These are phyloP conservation scores for Acrocephalus scirpaceus DNA, from an alignment of 2,797 vertebrate genomes.

Conservation along the genomic window DNA sequence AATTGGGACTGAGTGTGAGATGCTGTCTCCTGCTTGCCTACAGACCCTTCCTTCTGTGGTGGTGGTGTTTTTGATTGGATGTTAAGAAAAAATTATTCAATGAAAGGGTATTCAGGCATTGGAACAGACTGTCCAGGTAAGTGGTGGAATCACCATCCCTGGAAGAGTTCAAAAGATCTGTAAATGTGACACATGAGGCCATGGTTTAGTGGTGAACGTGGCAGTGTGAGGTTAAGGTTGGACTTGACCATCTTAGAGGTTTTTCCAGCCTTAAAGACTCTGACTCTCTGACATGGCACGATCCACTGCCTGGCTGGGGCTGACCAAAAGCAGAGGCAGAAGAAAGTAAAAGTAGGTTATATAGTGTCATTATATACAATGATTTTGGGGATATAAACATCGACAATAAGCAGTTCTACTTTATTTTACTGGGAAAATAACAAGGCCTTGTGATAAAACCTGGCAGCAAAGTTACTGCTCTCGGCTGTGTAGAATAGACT, in stretches of 20 bases:
- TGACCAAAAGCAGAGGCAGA: neutral
- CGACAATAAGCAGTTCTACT: fast-evolving
- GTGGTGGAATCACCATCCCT: neutral
- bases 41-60: neutral
- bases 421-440: neutral
- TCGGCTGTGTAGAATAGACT: neutral
- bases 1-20: neutral
- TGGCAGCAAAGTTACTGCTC: neutral
- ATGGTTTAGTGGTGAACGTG: neutral
- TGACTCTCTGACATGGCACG: fast-evolving
- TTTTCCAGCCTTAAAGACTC: neutral
- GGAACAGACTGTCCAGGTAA: neutral
- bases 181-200: neutral
- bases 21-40: neutral
- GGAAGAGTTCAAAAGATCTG: neutral
- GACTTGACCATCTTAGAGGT: neutral
- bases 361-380: neutral
- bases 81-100: neutral
- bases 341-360: neutral
- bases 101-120: neutral
- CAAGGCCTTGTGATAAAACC: neutral
- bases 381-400: neutral
- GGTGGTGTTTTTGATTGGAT: neutral
- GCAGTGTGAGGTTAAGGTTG: neutral
- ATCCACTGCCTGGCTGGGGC: neutral